These are phyloP conservation scores for Triplophysa tibetana DNA, from an alignment of 2,113 vertebrate genomes.

Conservation along the genomic window DNA sequence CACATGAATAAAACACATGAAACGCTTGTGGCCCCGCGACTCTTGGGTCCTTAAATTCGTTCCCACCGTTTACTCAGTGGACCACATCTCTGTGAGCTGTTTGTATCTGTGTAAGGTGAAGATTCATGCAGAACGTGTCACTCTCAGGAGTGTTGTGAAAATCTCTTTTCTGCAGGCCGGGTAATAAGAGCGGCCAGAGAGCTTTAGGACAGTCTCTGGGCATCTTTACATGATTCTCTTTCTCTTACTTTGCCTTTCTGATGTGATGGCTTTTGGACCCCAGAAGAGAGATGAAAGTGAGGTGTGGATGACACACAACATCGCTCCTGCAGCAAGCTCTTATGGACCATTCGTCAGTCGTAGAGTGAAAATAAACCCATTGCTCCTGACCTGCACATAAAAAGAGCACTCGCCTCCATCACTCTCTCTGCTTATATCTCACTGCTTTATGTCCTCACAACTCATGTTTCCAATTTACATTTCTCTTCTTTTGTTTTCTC, in stretches of 20 bases:
- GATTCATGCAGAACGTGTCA: conserved; percentile 23
- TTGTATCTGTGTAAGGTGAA: conserved; percentile 1
- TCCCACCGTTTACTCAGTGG: too few species aligned
- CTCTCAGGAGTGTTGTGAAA: conserved; percentile 32
- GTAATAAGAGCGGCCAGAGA: neutral
- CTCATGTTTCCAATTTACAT: neutral
- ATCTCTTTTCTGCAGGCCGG: conserved; percentile 15
- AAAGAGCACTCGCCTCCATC: conserved; percentile 18
- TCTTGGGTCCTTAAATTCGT: too few species aligned
- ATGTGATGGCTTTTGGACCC: conserved; percentile 70
- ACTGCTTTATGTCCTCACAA: neutral
- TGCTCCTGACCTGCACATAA: conserved; percentile 29
- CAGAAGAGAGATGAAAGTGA: conserved; percentile 75
- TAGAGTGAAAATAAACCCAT: conserved; percentile 15
- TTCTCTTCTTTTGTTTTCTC: neutral
- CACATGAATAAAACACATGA: too few species aligned
- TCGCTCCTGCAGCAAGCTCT: conserved; percentile 50
- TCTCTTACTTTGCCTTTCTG: conserved; percentile 48
- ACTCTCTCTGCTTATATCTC: conserved; percentile 25
- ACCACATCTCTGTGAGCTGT: neutral
- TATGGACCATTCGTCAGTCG: conserved; percentile 69
- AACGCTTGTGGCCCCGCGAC: too few species aligned
- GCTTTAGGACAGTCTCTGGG: neutral
- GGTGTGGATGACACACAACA: conserved; percentile 63
- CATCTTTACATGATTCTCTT: conserved; percentile 72